These are phyloP conservation scores for Gorsachius magnificus DNA, from an alignment of 2,797 vertebrate species.

Conservation along the genomic window DNA sequence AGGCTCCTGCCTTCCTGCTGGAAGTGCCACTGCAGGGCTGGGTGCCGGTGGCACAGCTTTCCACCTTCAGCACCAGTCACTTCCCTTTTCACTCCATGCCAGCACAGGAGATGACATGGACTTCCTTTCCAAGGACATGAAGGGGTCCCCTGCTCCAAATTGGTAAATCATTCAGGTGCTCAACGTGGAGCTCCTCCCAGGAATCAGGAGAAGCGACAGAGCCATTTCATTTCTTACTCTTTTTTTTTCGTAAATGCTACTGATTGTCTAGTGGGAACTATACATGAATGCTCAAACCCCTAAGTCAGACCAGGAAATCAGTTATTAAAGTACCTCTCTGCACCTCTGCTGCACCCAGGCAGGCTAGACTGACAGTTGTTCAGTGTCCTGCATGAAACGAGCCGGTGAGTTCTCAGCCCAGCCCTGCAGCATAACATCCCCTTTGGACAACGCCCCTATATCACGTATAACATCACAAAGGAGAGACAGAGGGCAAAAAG, in stretches of 20 bases:
- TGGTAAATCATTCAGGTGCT: not conserved
- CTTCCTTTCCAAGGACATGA: not conserved
- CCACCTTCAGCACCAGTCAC: not conserved
- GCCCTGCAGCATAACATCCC: not conserved
- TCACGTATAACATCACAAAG: not conserved
- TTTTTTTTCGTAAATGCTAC: not conserved
- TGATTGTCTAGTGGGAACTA: not conserved
- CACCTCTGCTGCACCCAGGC: not conserved
- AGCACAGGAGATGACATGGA: not conserved
- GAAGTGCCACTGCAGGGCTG: not conserved
- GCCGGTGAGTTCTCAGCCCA: not conserved
- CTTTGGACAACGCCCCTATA: not conserved
- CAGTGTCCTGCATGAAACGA: not conserved
- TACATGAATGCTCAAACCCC: not conserved
- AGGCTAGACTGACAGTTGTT: not conserved
- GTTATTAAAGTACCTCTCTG: not conserved
- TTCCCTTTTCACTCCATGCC: not conserved
- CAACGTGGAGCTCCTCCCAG: not conserved
- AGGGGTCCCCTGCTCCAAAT: not conserved
- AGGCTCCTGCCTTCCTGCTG: not conserved
- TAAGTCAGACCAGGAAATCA: not conserved
- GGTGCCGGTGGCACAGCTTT: not conserved
- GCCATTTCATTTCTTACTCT: not conserved
- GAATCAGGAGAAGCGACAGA: not conserved
- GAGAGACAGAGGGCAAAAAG: not conserved